phyloP scores from a whole-genome alignment of 2,113 vertebrate genomes.

The Dromas ardeola region DNA sequence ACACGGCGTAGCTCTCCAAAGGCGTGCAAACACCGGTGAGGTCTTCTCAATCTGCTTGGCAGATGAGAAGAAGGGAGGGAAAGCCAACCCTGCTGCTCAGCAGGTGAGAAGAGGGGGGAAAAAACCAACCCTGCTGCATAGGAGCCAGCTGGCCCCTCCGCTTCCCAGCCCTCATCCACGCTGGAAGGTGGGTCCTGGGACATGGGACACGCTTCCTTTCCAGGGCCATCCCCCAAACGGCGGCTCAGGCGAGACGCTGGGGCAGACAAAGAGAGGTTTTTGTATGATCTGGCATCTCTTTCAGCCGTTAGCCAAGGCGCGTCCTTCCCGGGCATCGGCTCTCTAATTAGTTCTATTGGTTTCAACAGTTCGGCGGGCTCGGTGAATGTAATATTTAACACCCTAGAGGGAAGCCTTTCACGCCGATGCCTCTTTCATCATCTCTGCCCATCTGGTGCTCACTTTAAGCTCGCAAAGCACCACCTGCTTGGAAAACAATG shows the following conservation, averaged over 20 bases:
- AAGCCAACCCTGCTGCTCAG: neutral
- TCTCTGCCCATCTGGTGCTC: slow-evolving; percentile 72
- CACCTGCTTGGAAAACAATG: slow-evolving; percentile 66
- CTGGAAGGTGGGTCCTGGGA: neutral
- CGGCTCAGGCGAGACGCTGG: accelerated
- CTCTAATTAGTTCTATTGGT: slow-evolving; percentile 68
- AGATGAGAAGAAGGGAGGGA: neutral
- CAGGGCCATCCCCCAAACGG: neutral
- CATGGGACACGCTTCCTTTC: neutral
- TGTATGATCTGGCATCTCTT: slow-evolving; percentile 13
- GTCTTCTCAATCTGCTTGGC: neutral
- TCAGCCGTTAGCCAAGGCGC: neutral
- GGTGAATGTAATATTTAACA: slow-evolving; percentile 72
- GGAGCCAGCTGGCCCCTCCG: neutral
- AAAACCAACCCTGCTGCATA: neutral
- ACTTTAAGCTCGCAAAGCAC: slow-evolving; percentile 53
- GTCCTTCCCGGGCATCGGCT: slow-evolving; percentile 12
- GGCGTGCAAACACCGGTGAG: accelerated
- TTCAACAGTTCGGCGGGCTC: slow-evolving; percentile 48
- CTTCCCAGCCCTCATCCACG: neutral
- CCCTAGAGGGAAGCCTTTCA: slow-evolving; percentile 63
- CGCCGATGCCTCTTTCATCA: slow-evolving; percentile 69
- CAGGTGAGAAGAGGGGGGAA: neutral
- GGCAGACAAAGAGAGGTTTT: neutral
- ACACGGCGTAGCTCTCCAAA: neutral